These are phyloP conservation scores for Hydrozoanthus tunicans DNA, from an alignment of 64 coral and sea anemone genomes.

Conservation along the genomic window DNA sequence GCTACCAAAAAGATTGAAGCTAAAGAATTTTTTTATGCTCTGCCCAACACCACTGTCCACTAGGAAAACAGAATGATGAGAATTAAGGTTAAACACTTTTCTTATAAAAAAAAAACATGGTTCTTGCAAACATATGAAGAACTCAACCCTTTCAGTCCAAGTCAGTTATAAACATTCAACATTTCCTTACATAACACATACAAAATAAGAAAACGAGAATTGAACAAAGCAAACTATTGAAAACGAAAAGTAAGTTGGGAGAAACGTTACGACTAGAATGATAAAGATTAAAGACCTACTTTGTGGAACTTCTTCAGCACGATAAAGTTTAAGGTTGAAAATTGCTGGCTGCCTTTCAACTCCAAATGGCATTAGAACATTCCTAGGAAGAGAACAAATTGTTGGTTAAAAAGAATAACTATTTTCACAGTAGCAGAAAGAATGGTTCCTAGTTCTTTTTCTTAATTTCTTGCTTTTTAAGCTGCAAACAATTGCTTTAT, in stretches of 20 bases:
- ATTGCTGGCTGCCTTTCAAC: constrained; percentile 78
- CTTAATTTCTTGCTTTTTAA: too few relatives aligned
- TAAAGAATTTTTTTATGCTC: constrained; percentile 96
- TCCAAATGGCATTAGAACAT: constrained; percentile 79
- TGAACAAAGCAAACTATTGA: too few relatives aligned
- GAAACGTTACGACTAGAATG: not conserved
- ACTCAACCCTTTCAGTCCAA: too few relatives aligned
- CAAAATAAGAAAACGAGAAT: too few relatives aligned
- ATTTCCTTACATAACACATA: too few relatives aligned
- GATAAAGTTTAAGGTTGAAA: constrained; percentile 81
- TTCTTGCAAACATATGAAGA: too few relatives aligned
- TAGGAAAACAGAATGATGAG: constrained; percentile 9
- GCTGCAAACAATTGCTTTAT: too few relatives aligned
- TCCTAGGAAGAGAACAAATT: constrained; percentile 35
- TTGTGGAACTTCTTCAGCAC: constrained; percentile 89
- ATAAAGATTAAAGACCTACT: constrained; percentile 50
- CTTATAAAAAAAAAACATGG: too few relatives aligned
- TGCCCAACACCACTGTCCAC: constrained; percentile 89
- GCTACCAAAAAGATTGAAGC: constrained; percentile 56
- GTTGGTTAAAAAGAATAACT: not conserved
- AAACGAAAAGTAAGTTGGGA: not conserved
- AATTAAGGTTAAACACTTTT: not conserved
- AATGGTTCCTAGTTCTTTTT: too few relatives aligned
- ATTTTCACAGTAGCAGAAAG: not conserved
- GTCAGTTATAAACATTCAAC: too few relatives aligned